Percentiles rank a stretch among this genome's conserved stretches.
These are phyloP conservation scores for Alligator mississippiensis DNA, from an alignment of 2,113 vertebrate genomes.

Conservation along the genomic window DNA sequence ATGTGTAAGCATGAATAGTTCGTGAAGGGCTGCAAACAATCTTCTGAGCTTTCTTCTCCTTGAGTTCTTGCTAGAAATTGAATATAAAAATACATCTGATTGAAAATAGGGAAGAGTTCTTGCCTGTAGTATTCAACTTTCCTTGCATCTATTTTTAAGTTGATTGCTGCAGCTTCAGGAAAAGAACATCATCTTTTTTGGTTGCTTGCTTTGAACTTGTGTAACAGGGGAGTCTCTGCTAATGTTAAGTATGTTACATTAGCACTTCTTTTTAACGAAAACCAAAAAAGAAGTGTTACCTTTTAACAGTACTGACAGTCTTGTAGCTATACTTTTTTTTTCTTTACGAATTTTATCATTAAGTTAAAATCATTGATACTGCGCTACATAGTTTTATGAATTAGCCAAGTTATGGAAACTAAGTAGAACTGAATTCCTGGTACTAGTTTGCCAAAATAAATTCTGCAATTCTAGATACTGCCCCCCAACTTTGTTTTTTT, in stretches of 20 bases:
- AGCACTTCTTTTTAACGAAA: neutral
- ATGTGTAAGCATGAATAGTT: neutral
- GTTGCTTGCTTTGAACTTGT: neutral
- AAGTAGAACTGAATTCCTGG: neutral
- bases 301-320: too few relatives aligned
- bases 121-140: neutral
- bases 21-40: neutral
- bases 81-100: neutral
- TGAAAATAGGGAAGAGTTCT: neutral
- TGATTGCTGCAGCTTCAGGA: neutral
- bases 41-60: neutral
- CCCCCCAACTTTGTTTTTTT: neutral
- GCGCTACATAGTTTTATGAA: neutral
- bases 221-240: neutral
- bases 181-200: neutral
- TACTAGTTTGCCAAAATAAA: conserved; percentile 30
- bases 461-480: neutral
- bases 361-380: neutral
- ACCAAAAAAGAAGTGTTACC: neutral
- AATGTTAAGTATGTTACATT: neutral
- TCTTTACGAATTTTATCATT: neutral
- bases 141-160: neutral
- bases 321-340: too few relatives aligned
- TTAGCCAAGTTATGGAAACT: neutral
- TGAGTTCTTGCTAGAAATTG: neutral